Conservation (phyloP, 1,140 invertebrate species). For the Drosophila melanogaster region DNA sequence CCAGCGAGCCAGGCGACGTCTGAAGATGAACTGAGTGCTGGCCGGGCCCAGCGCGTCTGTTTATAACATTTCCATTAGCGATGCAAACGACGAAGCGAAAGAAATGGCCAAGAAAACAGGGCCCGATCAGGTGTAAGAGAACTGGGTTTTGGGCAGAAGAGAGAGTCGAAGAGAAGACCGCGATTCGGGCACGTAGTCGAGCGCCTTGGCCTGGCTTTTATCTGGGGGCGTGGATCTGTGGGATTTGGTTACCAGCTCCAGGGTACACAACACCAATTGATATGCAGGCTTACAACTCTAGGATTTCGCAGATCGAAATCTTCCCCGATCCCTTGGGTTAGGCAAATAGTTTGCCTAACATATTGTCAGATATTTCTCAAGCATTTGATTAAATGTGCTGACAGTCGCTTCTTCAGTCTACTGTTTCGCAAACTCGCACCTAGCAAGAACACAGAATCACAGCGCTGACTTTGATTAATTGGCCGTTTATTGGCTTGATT, state of each 20-base stretch:
- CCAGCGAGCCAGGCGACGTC: slow-evolving; percentile 68
- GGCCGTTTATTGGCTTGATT: slow-evolving; percentile 65
- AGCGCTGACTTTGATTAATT: slow-evolving; percentile 69
- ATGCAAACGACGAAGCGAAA: slow-evolving; percentile 52
- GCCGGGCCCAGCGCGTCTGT: slow-evolving; percentile 58
- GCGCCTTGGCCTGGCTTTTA: slow-evolving; percentile 62
- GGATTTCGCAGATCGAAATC: slow-evolving; percentile 55
- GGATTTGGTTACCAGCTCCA: slow-evolving; percentile 8
- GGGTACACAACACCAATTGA: slow-evolving; percentile 46
- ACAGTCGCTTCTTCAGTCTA: slow-evolving; percentile 28
- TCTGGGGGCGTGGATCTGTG: slow-evolving; percentile 54
- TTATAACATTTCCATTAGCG: slow-evolving; percentile 84
- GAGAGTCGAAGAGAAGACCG: slow-evolving; percentile 55
- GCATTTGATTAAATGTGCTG: slow-evolving; percentile 42
- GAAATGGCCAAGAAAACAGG: slow-evolving; percentile 63
- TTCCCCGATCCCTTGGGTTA: slow-evolving; percentile 11
- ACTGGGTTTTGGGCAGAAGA: slow-evolving; percentile 17
- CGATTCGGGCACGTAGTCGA: slow-evolving; percentile 44
- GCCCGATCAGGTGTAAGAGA: slow-evolving; percentile 33
- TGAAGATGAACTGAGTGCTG: slow-evolving; percentile 81
- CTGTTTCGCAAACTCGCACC: slow-evolving; percentile 8
- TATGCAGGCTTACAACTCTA: slow-evolving; percentile 53
- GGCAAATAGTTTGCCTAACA: slow-evolving; percentile 1
- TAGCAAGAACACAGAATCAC: slow-evolving; percentile 4
- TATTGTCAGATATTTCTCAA: slow-evolving; percentile 14